Percentiles rank a stretch among this genome's conserved stretches.
phyloP scores from a whole-genome alignment of 2,797 vertebrate genomes.

The Potorous gilbertii region DNA sequence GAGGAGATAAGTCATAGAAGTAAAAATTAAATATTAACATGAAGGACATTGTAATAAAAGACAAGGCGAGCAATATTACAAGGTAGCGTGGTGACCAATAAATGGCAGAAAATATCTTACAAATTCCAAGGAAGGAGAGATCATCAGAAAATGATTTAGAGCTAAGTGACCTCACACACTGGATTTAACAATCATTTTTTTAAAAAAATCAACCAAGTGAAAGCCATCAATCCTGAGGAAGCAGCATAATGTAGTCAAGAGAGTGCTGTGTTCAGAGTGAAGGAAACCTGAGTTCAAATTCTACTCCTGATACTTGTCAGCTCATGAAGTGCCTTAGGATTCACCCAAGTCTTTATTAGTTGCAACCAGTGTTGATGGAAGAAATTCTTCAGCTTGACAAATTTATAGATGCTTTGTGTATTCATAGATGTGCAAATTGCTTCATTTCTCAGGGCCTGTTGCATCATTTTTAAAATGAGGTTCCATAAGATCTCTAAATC shows the following conservation, averaged over 20 bases:
- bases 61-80: not conserved
- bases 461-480: conserved; percentile 1
- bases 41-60: not conserved
- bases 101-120: not conserved
- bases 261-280: not conserved
- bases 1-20: not conserved
- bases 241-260: not conserved
- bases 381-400: too few species aligned
- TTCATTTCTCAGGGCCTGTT: conserved; percentile 9
- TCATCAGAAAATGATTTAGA: not conserved
- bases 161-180: not conserved
- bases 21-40: not conserved
- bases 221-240: not conserved
- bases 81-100: not conserved
- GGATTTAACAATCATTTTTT: not conserved
- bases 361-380: too few species aligned
- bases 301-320: not conserved
- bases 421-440: not conserved
- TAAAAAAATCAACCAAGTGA: not conserved
- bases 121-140: not conserved
- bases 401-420: too few species aligned
- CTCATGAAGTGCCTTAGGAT: not conserved
- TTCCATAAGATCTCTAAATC: too few species aligned
- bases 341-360: too few species aligned
- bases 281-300: not conserved